Conservation (phyloP, 1,140 invertebrate genomes). For the Armadillidium nasatum region DNA sequence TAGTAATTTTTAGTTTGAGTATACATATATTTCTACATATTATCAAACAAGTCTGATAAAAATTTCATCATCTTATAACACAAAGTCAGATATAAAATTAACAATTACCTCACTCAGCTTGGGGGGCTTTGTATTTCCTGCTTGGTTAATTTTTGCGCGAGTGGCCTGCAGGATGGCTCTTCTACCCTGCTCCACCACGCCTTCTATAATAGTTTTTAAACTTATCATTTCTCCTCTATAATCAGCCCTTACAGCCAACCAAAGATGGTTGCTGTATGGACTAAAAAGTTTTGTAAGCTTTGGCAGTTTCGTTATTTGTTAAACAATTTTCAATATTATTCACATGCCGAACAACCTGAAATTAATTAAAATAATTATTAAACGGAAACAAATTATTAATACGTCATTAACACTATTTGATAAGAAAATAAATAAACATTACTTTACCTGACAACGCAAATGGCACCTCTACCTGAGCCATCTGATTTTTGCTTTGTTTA, state of each 20-base stretch:
- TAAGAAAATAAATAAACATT: too few species aligned
- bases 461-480: too few species aligned
- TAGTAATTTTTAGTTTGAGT: too few species aligned
- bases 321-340: neutral
- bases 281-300: neutral
- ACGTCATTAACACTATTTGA: too few species aligned
- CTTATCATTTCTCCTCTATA: neutral
- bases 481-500: too few species aligned
- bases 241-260: neutral
- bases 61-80: too few species aligned
- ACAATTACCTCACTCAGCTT: neutral
- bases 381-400: too few species aligned
- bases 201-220: neutral
- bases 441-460: too few species aligned
- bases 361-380: too few species aligned
- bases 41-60: too few species aligned
- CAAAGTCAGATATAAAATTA: neutral
- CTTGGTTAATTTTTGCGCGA: neutral
- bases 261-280: neutral
- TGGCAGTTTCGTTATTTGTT: neutral
- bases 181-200: neutral
- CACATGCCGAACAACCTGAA: too few species aligned
- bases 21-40: too few species aligned
- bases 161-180: neutral
- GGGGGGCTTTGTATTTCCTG: neutral